Base-by-base conservation (phyloP, 2,797 vertebrate genomes). In the Peromyscus nudipes region DNA sequence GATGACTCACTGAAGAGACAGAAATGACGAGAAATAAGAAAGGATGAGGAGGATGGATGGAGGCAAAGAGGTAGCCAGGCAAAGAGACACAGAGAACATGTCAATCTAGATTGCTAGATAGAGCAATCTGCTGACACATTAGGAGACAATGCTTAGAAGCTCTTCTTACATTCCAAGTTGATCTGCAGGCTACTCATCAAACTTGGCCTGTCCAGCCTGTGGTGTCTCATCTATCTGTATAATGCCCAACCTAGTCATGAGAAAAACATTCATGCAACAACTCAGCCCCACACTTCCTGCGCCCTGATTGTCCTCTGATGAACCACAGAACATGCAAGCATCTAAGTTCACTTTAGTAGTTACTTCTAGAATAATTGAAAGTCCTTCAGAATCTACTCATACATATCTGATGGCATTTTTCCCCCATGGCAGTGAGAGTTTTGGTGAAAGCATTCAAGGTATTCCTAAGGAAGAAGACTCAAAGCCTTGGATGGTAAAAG, bases 221-320 rank as follows among this genome's bases (percentile, higher is more conserved):
- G 27, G 14, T 14, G 60, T 81, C 25, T 95, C 52, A 8, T 46
- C 27, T 21, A 0, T 52, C 29, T 34, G 31, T 40, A 1, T 16
- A 73, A 60, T 3, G 11, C 29, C 19, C 34, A 80, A 4, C 49
- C 29, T 57, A 40, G 80, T 57, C 40, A 60, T 37, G 29, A 25
- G 6, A 79, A 19, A 52, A 1, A 17, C 2, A 25, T 0, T 6
- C 4, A 8, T 1, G 29, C 23, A n/a, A 14, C 27, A 31, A 40
- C 13, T 57, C 57, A 69, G 10, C 27, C n/a, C 43, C 19, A 8
- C 9, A 55, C 29, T 2, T 14, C 1, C 2, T 8, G 43, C 1
- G 0, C 6, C 9, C 43, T 73, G 43, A 1, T 21, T 64, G 65
- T 52, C 29, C 67, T 93, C 92, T 67, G 25, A 69, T 16, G 25